Base-by-base conservation (phyloP, 2,797 vertebrate genomes). In the Poeciliopsis infans region DNA sequence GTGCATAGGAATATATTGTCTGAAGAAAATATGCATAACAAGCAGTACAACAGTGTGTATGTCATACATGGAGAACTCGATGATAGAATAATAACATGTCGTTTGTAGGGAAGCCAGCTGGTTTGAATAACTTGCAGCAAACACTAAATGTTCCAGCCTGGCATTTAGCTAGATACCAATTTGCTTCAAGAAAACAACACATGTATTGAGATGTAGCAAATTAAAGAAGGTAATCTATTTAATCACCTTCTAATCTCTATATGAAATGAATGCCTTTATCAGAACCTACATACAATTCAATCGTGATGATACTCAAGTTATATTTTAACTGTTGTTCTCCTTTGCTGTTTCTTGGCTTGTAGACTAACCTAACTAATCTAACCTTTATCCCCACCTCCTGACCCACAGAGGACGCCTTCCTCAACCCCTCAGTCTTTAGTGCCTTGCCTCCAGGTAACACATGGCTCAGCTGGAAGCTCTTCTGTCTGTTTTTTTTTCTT, bases 401-500 rank as follows among this genome's bases (percentile, higher is more conserved):
- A 59, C 88, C 96, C 96, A 95, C 97, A 99, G 97, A 95, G 89
- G 94, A 97, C 93, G 95, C 95, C 87, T 95, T 94, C 89, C 92
- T 95, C 86, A 74, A 95, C 95, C 96, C 97, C 80, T 96, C 97
- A 96, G 95, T 97, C 85, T 96, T 95, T 96, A 96, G 94, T 94
- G 91, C 92, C 89, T 93, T 96, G 76, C 93, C 93, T 86, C 87
- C 94, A 96, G 96, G 96, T 96, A 96, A 96, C 90, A 86, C 89
- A 85, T 4, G 13, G 80, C 76, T 88, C 41, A 8, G 55, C 68
- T 82, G 47, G 53, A 84, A 74, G 15, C 69, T 57, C 31, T 64
- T 83, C 39, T 68, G 75, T 69, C 64, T 46, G 74, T 80, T 59
- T 45, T 31, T 45, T 45, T 45, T 46, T 70, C 46, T 55, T 46